A percentile compares a stretch with the other conserved stretches of the same genome.
These are phyloP conservation scores for Orthosia gracilis DNA, from an alignment of 2,888 invertebrate genomes.

Conservation along the genomic window DNA sequence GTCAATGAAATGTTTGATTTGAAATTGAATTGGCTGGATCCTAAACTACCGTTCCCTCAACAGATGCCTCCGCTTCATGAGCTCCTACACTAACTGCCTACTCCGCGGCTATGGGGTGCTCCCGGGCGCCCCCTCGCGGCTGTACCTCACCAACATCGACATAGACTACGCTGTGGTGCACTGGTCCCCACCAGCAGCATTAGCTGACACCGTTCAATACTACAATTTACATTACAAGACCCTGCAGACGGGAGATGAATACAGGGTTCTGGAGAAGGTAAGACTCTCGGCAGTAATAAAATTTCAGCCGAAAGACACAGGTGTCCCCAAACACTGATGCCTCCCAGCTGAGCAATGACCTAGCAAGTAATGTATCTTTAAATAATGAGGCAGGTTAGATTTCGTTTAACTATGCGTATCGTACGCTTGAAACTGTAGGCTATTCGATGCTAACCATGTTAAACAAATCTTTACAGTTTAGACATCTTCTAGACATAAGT, in stretches of 20 bases:
- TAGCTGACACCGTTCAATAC: conserved; percentile 93
- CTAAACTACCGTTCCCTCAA: background rate
- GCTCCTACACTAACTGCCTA: conserved; percentile 95
- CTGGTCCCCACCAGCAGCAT: conserved; percentile 94
- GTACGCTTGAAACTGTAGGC: no score
- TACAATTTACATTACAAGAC: conserved; percentile 92
- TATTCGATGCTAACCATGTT: no score
- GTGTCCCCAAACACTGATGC: no score
- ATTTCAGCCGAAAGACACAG: no score
- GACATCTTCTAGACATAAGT: no score
- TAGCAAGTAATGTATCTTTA: no score
- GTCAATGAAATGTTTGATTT: no score
- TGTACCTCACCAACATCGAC: conserved; percentile 94
- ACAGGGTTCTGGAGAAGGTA: conserved; percentile 90
- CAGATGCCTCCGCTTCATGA: conserved; percentile 95
- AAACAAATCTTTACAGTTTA: no score
- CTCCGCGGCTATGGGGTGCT: conserved; percentile 96
- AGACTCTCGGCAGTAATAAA: no score
- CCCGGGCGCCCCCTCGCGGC: conserved; percentile 93
- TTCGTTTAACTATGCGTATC: no score
- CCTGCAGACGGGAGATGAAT: conserved; percentile 90
- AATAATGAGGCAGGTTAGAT: no score
- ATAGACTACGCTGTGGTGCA: conserved; percentile 95
- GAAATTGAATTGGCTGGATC: background rate
- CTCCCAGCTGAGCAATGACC: no score